These are phyloP conservation scores for Zelleria hepariella DNA, from an alignment of 2,888 invertebrate genomes.

Conservation along the genomic window DNA sequence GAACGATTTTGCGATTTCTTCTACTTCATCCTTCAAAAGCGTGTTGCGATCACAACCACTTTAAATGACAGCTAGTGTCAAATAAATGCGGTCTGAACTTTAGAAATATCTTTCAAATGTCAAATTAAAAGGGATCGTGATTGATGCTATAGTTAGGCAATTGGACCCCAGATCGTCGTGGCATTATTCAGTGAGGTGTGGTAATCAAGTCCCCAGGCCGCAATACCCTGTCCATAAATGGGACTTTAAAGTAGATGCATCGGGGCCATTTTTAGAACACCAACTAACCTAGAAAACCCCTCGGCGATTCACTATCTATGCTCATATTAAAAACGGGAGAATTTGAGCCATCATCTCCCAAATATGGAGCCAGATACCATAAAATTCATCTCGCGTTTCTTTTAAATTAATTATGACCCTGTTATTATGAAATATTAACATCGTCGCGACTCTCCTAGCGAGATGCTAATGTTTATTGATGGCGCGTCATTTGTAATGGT, in stretches of 20 bases:
- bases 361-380: background rate
- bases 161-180: slow-evolving; percentile 11
- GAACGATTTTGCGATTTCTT: too few species aligned
- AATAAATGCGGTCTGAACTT: too few species aligned
- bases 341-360: slow-evolving; percentile 7
- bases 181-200: slow-evolving; percentile 56
- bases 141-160: too few species aligned
- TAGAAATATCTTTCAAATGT: too few species aligned
- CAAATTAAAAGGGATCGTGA: too few species aligned
- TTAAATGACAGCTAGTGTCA: too few species aligned
- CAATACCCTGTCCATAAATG: slow-evolving; percentile 32
- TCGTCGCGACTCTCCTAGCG: background rate
- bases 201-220: slow-evolving; percentile 41
- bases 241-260: slow-evolving; percentile 26
- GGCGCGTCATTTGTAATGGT: background rate
- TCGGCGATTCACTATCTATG: slow-evolving; percentile 20
- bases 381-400: background rate
- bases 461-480: slow-evolving; percentile 6
- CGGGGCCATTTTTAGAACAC: slow-evolving; percentile 22
- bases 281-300: slow-evolving; percentile 50
- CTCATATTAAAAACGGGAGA: background rate
- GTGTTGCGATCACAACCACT: too few species aligned
- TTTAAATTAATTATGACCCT: slow-evolving; percentile 4
- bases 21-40: too few species aligned
- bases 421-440: slow-evolving; percentile 2